A percentile compares a stretch with the other conserved stretches of the same genome.
Evolutionary conservation across 2,113 vertebrate species (phyloP).

Genomic region (Carettochelys insculpta): DNA sequence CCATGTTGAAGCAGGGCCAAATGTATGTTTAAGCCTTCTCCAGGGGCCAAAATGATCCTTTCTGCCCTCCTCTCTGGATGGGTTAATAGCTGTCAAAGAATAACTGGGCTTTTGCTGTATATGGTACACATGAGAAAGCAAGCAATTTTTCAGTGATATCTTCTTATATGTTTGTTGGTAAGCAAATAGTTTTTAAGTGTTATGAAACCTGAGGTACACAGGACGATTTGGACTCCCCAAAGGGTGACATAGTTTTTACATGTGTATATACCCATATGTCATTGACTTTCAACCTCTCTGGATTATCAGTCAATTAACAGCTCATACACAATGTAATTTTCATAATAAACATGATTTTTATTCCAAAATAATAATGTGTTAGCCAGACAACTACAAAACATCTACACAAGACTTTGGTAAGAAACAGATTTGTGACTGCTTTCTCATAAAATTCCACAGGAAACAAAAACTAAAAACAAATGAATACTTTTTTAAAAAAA

Average conservation of each 20-base stretch:
- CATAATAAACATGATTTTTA: slow-evolving; percentile 93
- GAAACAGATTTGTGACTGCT: slow-evolving; percentile 82
- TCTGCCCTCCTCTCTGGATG: too few species aligned
- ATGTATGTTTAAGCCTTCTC: neutral
- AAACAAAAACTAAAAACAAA: slow-evolving; percentile 70
- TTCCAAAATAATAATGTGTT: slow-evolving; percentile 87
- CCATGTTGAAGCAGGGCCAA: neutral
- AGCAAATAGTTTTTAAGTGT: too few species aligned
- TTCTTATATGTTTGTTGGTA: too few species aligned
- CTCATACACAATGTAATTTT: slow-evolving; percentile 17
- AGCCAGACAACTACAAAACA: slow-evolving; percentile 86
- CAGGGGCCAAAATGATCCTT: too few species aligned
- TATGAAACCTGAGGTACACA: too few species aligned
- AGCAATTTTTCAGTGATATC: neutral
- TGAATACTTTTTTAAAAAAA: slow-evolving; percentile 19
- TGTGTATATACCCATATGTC: too few species aligned
- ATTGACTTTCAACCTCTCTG: too few species aligned
- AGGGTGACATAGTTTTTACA: neutral
- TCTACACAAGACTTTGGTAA: slow-evolving; percentile 92
- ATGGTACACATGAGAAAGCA: neutral
- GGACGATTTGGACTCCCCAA: too few species aligned
- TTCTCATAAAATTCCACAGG: slow-evolving; percentile 79
- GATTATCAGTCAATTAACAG: neutral
- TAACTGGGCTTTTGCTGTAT: too few species aligned
- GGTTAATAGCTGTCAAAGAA: too few species aligned